Conservation (phyloP, 2,888 invertebrate genomes). For the Ischnura elegans region DNA sequence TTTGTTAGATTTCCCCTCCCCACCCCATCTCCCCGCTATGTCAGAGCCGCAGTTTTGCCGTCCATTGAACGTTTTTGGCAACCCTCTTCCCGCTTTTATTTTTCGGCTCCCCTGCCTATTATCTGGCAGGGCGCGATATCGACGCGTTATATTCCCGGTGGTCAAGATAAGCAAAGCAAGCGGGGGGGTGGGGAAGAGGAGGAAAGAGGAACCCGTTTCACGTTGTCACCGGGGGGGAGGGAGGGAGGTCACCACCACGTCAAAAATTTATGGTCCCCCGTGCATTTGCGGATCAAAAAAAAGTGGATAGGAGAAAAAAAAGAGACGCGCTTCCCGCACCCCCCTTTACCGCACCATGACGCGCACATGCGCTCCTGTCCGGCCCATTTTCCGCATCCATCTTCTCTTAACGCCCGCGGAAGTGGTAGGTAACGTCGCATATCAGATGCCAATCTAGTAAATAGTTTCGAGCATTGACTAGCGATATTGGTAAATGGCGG, state of each 20-base stretch:
- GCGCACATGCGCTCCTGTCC: not conserved
- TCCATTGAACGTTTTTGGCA: not conserved
- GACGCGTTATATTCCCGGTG: not conserved
- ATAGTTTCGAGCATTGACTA: no score
- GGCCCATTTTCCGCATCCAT: not conserved
- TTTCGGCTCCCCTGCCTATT: not conserved
- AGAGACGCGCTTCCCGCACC: not conserved
- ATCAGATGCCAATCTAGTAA: no score
- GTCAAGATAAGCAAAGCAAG: not conserved
- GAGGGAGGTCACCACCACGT: no score
- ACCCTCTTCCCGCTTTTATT: not conserved
- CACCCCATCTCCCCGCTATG: no score
- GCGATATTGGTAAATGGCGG: no score
- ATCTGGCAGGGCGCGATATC: not conserved
- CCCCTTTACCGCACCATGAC: not conserved
- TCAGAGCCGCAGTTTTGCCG: not conserved
- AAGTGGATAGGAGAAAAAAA: not conserved
- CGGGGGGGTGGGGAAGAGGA: no score
- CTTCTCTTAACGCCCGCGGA: not conserved
- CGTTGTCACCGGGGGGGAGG: not conserved
- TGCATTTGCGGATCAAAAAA: not conserved
- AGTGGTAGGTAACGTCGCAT: not conserved
- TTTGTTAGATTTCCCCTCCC: not conserved
- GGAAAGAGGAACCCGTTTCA: not conserved
- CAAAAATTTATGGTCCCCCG: constrained; percentile 1